phyloP scores from a whole-genome alignment of 2,113 vertebrate genomes.

The Halichoerus grypus region DNA sequence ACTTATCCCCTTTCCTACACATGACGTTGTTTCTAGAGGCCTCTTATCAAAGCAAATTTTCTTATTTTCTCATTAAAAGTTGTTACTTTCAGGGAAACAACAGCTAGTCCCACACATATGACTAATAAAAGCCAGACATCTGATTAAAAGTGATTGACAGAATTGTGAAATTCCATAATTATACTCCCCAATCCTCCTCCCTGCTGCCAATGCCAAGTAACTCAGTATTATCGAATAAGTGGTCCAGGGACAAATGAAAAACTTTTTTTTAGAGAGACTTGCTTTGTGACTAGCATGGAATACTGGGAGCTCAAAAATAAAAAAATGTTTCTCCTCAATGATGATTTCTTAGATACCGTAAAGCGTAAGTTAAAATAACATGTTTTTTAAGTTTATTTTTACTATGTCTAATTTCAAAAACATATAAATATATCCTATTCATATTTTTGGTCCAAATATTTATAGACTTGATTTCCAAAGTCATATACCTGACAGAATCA shows the following conservation, averaged over 20 bases:
- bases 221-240: not conserved
- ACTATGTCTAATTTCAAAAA: not conserved
- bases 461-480: not conserved
- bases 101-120: not conserved
- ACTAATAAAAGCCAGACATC: not conserved
- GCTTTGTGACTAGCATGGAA: not conserved
- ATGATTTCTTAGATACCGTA: not conserved
- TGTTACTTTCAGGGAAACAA: constrained; percentile 27
- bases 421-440: not conserved
- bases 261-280: not conserved
- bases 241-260: not conserved
- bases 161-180: constrained; percentile 19
- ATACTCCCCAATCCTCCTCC: not conserved
- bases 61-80: constrained; percentile 56
- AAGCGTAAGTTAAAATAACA: not conserved
- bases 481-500: not conserved
- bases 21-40: not conserved
- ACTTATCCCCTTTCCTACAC: not conserved
- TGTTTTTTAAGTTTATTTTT: constrained; percentile 7
- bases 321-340: not conserved
- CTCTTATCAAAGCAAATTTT: not conserved
- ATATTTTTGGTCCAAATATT: not conserved
- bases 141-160: constrained; percentile 52
- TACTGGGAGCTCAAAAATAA: not conserved
- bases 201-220: not conserved